phyloP scores from a whole-genome alignment of 2,113 vertebrate species.

The cat (Felis catus) region DNA sequence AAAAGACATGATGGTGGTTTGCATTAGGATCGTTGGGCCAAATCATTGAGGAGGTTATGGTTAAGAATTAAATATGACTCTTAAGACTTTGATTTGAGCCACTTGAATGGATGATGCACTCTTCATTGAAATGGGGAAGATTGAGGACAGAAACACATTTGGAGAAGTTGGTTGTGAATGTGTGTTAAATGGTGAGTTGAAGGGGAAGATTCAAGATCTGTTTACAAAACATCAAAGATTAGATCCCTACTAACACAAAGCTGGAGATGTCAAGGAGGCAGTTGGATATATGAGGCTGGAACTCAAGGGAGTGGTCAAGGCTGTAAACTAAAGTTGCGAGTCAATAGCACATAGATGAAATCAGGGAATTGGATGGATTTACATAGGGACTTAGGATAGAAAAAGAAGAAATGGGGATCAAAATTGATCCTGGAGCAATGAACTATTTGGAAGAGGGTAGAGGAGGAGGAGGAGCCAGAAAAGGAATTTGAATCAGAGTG shows the following conservation, averaged over 20 bases:
- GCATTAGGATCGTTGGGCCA: background rate
- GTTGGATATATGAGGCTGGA: background rate
- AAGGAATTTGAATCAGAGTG: background rate
- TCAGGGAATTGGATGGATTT: background rate
- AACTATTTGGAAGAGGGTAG: background rate
- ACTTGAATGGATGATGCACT: background rate
- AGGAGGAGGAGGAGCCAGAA: background rate
- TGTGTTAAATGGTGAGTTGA: background rate
- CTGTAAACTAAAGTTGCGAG: background rate
- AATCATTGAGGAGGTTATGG: background rate
- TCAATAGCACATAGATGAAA: background rate
- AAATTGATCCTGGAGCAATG: background rate
- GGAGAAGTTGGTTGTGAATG: background rate
- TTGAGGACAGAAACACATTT: background rate
- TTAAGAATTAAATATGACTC: background rate
- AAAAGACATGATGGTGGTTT: background rate
- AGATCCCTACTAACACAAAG: background rate
- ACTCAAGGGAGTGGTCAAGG: background rate
- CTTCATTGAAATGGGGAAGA: background rate
- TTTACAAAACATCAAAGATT: background rate
- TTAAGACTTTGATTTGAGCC: background rate
- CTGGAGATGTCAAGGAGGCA: background rate
- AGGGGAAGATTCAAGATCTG: background rate
- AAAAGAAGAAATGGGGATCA: background rate
- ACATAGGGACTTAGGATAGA: background rate